Evolutionary conservation across 2,888 invertebrate species (phyloP), one percentile per base, ranked within the genome.

Genomic region (Zygaena filipendulae): DNA sequence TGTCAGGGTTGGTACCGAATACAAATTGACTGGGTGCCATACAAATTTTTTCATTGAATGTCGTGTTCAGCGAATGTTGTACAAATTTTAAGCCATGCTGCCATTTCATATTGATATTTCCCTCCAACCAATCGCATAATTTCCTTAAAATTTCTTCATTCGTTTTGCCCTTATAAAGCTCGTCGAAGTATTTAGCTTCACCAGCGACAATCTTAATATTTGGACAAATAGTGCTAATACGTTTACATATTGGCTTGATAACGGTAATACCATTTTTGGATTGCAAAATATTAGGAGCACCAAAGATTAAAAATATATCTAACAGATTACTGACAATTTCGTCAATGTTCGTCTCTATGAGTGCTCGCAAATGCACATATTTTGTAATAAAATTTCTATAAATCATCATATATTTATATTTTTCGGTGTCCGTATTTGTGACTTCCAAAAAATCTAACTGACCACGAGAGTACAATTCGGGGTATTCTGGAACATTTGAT

Each of bases 211-310:
- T 40, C 40, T 56, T 61, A 7, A 64, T 49, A 5, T 51, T 47
- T 2, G 59, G 52, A 32, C 35, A 55, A 9, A 49, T 23, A 3
- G 31, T 40, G 11, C 49, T 43, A 33, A 64, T 47, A 8, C 50
- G 42, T 27, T 50, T 50, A 30, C 63, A 62, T 30, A 67, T 59
- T 14, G 55, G 51, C 13, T 51, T 56, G n/a, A 49, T 38, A 4
- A 64, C 41, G 1, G 44, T 34, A 7, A 51, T 33, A 3, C 63
- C 63, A 16, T 67, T 66, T 34, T 61, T 61, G 0, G 60, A 62
- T 36, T 61, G 64, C 19, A 67, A 46, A 39, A 67, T 52, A 38
- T 66, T 66, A 9, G 66, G 64, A 2, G 62, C 56, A 9, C 67
- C 67, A 23, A 64, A 66, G 2, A 52, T 42, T 7, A 64, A 42